These are phyloP conservation scores for Nematostella vectensis DNA, from an alignment of 92 coral and sea anemone species.

Conservation along the genomic window DNA sequence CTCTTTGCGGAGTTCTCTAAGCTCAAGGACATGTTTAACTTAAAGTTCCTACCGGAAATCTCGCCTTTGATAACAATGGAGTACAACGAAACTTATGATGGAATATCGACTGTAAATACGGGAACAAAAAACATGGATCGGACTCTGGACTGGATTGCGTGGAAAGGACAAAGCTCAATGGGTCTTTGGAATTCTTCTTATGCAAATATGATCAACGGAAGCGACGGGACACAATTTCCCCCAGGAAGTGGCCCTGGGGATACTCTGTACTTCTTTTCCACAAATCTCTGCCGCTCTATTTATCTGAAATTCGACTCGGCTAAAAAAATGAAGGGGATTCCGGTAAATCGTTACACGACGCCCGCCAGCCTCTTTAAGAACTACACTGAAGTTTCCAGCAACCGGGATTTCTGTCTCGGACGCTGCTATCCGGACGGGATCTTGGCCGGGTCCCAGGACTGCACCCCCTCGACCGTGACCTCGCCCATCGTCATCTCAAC, in stretches of 20 bases:
- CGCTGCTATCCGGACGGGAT: constrained; percentile 74
- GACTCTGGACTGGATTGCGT: constrained; percentile 42
- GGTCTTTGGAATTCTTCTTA: constrained; percentile 58
- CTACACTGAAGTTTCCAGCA: constrained; percentile 39
- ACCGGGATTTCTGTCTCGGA: constrained; percentile 61
- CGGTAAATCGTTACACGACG: constrained; percentile 51
- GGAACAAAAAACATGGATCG: constrained; percentile 41
- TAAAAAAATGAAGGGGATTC: constrained; percentile 29
- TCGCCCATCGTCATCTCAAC: constrained; percentile 71
- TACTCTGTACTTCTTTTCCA: constrained; percentile 49
- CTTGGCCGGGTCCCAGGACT: constrained; percentile 32
- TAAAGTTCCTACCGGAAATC: constrained; percentile 53
- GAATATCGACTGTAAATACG: constrained; percentile 46
- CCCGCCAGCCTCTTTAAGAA: constrained; percentile 61
- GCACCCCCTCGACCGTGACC: constrained; percentile 19
- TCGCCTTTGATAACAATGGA: constrained; percentile 50
- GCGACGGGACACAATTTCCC: constrained; percentile 82
- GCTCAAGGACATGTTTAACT: constrained; percentile 20
- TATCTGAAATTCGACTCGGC: constrained; percentile 40
- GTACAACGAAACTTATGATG: constrained; percentile 64
- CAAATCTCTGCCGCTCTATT: constrained; percentile 69
- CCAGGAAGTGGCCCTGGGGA: constrained; percentile 35
- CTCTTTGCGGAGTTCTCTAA: constrained; percentile 37
- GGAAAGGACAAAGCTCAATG: constrained; percentile 53
- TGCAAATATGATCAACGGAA: constrained; percentile 91